Percentiles rank a stretch among this genome's conserved stretches.
These are phyloP conservation scores for Lithosia quadra DNA, from an alignment of 2,888 invertebrate species.

Conservation along the genomic window DNA sequence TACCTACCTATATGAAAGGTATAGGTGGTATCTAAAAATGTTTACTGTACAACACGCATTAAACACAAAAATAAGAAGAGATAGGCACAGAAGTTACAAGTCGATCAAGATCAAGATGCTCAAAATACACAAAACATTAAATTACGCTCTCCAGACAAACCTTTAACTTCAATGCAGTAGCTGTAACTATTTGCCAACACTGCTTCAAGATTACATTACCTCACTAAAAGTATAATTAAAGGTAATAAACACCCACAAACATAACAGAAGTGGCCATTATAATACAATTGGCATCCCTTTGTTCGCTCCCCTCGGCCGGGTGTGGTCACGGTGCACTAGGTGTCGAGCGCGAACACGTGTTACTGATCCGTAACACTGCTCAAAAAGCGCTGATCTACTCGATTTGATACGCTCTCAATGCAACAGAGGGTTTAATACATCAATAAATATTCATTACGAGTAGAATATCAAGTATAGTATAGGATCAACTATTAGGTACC, in stretches of 20 bases:
- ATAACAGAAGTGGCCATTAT: conserved; percentile 76
- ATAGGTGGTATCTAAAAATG: too few species aligned
- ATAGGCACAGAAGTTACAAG: neutral
- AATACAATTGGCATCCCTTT: conserved; percentile 70
- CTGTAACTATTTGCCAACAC: neutral
- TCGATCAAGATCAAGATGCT: too few species aligned
- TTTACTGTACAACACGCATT: neutral
- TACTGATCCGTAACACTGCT: conserved; percentile 67
- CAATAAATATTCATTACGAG: conserved; percentile 63
- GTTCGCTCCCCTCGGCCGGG: conserved; percentile 61
- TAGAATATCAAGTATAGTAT: conserved; percentile 41
- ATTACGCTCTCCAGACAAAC: neutral
- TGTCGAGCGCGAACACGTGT: conserved; percentile 79
- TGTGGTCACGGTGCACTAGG: conserved; percentile 71
- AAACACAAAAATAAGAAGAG: neutral
- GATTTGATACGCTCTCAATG: conserved; percentile 75
- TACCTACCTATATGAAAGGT: too few species aligned
- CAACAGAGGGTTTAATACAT: conserved; percentile 62
- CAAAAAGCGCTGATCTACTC: conserved; percentile 68
- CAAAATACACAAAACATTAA: neutral
- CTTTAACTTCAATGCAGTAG: neutral
- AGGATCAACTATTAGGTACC: conserved; percentile 42
- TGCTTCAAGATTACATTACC: conserved; percentile 17
- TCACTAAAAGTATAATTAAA: conserved; percentile 49
- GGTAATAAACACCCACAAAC: conserved; percentile 70